Percentiles rank a stretch among this genome's conserved stretches.
Evolutionary conservation across 2,888 invertebrate genomes (phyloP).

Genomic region (Amphipyra tragopoginis): DNA sequence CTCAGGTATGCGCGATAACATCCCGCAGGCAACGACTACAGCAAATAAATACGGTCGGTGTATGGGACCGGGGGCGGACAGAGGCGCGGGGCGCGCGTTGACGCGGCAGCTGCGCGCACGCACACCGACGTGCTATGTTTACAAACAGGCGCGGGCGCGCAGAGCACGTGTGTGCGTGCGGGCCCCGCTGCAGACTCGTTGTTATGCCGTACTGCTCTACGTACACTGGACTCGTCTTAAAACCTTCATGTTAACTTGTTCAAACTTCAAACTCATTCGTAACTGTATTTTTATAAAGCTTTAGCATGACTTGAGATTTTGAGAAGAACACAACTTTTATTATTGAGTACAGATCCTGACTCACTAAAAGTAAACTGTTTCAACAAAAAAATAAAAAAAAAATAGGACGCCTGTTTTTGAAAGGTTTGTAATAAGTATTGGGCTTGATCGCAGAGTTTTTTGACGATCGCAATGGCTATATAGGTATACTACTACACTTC

Average conservation of each 20-base stretch:
- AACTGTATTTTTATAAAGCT: background rate
- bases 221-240: background rate
- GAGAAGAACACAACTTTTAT: too few relatives aligned
- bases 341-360: too few relatives aligned
- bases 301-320: background rate
- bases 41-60: conserved; percentile 20
- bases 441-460: too few relatives aligned
- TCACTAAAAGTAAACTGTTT: too few relatives aligned
- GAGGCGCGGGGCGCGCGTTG: conserved; percentile 20
- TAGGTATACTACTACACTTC: too few relatives aligned
- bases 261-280: background rate
- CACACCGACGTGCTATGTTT: conserved; percentile 63
- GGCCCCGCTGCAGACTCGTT: background rate
- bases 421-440: too few relatives aligned
- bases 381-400: too few relatives aligned
- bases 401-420: too few relatives aligned
- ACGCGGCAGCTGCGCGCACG: conserved; percentile 73
- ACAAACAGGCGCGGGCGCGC: conserved; percentile 57
- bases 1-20: conserved; percentile 47
- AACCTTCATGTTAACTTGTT: conserved; percentile 6
- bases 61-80: conserved; percentile 8
- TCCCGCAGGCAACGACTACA: conserved; percentile 19
- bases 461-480: too few relatives aligned
- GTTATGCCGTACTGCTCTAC: background rate
- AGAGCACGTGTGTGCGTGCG: conserved; percentile 37